Conservation (phyloP, 2,888 invertebrate genomes). For the Orthonychiurus folsomi region DNA sequence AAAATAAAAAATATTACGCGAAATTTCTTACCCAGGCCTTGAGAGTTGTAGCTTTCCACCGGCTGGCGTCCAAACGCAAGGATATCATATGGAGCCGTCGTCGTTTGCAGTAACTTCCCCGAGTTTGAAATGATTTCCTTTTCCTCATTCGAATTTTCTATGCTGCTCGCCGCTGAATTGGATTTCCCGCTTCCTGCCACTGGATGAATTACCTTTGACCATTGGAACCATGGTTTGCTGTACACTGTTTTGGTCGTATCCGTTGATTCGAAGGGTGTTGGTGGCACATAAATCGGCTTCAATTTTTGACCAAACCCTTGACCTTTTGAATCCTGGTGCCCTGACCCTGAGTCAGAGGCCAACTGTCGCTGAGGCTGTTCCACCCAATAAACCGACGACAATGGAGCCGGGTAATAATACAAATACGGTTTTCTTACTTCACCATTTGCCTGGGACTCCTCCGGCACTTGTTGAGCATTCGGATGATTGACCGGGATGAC, state of each 20-base stretch:
- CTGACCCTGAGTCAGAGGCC: no score
- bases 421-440: constrained; percentile 9
- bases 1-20: no score
- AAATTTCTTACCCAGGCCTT: constrained; percentile 31
- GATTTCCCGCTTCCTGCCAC: neutral
- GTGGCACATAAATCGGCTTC: neutral
- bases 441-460: neutral
- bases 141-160: neutral
- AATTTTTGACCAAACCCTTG: neutral
- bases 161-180: neutral
- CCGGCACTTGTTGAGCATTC: neutral
- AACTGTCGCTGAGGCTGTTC: constrained; percentile 6
- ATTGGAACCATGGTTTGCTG: constrained; percentile 2
- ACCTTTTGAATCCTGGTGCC: no score
- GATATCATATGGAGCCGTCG: constrained; percentile 31
- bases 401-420: constrained; percentile 28
- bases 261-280: neutral
- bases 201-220: constrained; percentile 7
- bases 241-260: neutral
- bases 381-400: constrained; percentile 35
- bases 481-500: neutral
- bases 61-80: constrained; percentile 28
- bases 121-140: neutral
- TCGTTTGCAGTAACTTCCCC: constrained; percentile 11
- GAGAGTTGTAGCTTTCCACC: constrained; percentile 22